Percentiles rank a stretch among this genome's conserved stretches.
Conservation (phyloP, 1,140 invertebrate species). For the Pogonus chalceus region DNA sequence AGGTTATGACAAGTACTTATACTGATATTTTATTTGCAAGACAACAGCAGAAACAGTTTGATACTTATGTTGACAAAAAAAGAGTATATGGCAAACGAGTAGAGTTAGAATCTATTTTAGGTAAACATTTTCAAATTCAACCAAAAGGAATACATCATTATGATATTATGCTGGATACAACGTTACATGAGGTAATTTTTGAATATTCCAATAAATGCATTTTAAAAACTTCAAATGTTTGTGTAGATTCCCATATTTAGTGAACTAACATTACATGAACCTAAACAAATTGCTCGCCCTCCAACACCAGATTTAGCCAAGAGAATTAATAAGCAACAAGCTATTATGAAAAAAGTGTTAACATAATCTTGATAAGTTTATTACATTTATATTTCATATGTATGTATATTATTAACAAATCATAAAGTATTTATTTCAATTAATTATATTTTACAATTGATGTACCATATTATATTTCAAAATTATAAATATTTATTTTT, state of each 20-base stretch:
- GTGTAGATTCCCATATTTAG: constrained; percentile 45
- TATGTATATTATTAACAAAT: too few species aligned
- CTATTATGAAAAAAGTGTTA: too few species aligned
- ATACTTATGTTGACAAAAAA: background rate
- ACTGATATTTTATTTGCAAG: too few species aligned
- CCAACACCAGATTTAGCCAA: constrained; percentile 38
- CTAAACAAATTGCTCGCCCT: constrained; percentile 36
- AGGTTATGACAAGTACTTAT: too few species aligned
- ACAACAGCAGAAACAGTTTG: too few species aligned
- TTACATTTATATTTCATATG: too few species aligned
- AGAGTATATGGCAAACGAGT: background rate
- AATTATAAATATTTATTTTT: too few species aligned
- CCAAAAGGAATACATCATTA: constrained; percentile 30
- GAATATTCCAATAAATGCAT: constrained; percentile 5
- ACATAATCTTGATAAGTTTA: too few species aligned
- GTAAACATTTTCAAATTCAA: constrained; percentile 36
- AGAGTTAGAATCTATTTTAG: constrained; percentile 34
- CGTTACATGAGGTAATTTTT: constrained; percentile 8
- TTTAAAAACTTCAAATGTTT: constrained; percentile 10
- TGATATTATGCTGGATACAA: constrained; percentile 7
- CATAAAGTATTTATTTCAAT: too few species aligned
- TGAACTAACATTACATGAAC: constrained; percentile 41
- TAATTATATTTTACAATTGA: too few species aligned
- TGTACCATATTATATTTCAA: too few species aligned
- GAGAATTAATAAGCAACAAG: constrained; percentile 18